These are phyloP conservation scores for Promerops cafer DNA, from an alignment of 2,113 vertebrate species.

Conservation along the genomic window DNA sequence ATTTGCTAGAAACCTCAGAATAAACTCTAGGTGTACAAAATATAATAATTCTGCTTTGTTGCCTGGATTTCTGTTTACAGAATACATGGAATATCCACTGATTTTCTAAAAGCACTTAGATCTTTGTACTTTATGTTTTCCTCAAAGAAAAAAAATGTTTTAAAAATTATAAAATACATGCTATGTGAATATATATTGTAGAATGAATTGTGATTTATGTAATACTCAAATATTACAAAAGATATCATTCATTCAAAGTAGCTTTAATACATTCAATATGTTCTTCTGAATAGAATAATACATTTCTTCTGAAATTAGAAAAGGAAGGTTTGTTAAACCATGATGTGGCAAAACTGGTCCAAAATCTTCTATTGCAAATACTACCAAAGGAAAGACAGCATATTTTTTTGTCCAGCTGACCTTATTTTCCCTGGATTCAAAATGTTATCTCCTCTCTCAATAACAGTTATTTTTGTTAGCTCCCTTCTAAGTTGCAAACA, in stretches of 20 bases:
- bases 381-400: not conserved
- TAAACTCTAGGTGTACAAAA: not conserved
- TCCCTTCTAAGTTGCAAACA: not conserved
- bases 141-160: not conserved
- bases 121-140: not conserved
- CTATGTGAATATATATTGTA: not conserved
- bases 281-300: not conserved
- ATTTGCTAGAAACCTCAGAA: not conserved
- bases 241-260: not conserved
- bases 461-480: not conserved
- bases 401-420: not conserved
- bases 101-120: not conserved
- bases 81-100: not conserved
- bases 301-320: not conserved
- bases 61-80: not conserved
- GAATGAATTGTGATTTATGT: not conserved
- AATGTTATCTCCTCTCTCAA: not conserved
- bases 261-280: not conserved
- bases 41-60: not conserved
- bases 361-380: not conserved
- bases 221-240: not conserved
- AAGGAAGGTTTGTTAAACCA: not conserved
- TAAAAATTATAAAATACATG: not conserved
- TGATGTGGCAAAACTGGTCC: accelerated
- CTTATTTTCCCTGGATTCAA: not conserved